These are phyloP conservation scores for Paedocypris sp. DNA, from an alignment of 2,113 vertebrate species.

Conservation along the genomic window DNA sequence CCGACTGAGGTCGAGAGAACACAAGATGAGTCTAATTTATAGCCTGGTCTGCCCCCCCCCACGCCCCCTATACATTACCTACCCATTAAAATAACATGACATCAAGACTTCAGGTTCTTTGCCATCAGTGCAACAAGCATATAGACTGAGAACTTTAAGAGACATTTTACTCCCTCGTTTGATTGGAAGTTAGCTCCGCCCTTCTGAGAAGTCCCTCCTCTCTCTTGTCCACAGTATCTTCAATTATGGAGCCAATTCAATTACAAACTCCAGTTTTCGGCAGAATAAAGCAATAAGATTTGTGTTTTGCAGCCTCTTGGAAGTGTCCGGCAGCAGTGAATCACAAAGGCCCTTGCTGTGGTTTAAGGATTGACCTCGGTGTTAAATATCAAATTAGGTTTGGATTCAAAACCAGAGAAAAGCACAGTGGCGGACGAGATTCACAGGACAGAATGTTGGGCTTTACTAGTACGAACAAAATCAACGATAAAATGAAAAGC, in stretches of 20 bases:
- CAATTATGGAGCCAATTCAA: slow-evolving; percentile 34
- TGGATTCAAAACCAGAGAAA: slow-evolving; percentile 18
- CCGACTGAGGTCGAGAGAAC: slow-evolving; percentile 60
- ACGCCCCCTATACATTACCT: neutral
- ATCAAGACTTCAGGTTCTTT: slow-evolving; percentile 9
- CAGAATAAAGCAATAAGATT: neutral
- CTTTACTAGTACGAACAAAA: slow-evolving; percentile 28
- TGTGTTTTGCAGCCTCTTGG: slow-evolving; percentile 1
- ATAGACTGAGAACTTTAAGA: slow-evolving; percentile 13
- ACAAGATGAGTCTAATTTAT: slow-evolving; percentile 28
- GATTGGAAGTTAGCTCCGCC: slow-evolving; percentile 47
- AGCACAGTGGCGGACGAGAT: slow-evolving; percentile 13
- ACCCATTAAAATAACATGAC: slow-evolving; percentile 4
- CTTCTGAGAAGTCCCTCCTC: slow-evolving; percentile 55
- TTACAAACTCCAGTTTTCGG: neutral
- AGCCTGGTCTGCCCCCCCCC: neutral
- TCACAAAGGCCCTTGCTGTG: slow-evolving; percentile 37
- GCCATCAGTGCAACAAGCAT: slow-evolving; percentile 1
- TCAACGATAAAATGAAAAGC: no score
- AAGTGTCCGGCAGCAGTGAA: slow-evolving; percentile 16
- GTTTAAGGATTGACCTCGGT: slow-evolving; percentile 25
- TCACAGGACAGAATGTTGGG: slow-evolving; percentile 24
- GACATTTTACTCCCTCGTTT: neutral
- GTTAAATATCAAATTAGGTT: slow-evolving; percentile 5
- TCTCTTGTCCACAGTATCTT: slow-evolving; percentile 41